Conservation (phyloP, 2,113 vertebrate genomes). For the Psammodynastes pulverulentus region DNA sequence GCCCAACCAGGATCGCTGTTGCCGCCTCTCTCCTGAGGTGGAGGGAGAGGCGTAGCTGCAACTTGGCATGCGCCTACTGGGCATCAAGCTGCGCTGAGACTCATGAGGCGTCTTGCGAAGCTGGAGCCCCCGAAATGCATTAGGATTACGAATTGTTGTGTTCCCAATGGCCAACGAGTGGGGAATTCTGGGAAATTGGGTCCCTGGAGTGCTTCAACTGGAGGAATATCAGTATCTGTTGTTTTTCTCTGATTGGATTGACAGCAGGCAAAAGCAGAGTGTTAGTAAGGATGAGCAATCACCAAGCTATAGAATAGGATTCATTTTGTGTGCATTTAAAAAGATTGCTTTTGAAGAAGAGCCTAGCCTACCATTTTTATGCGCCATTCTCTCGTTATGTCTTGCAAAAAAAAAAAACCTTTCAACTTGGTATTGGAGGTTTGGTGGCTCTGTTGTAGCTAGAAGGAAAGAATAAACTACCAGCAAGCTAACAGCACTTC, state of each 20-base stretch:
- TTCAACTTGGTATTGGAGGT: background rate
- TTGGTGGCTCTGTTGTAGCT: background rate
- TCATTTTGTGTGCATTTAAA: background rate
- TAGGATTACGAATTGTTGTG: background rate
- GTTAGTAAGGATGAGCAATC: background rate
- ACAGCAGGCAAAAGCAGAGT: background rate
- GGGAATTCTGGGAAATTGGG: background rate
- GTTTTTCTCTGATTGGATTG: background rate
- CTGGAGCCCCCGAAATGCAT: background rate
- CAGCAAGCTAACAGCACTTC: background rate
- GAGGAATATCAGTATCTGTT: background rate
- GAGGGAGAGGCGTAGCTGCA: background rate
- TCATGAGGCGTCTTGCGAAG: background rate
- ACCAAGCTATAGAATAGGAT: background rate
- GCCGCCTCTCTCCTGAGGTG: background rate
- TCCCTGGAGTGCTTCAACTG: background rate
- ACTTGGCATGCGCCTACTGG: background rate
- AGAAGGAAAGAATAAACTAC: background rate
- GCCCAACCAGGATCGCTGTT: background rate
- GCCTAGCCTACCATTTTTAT: background rate
- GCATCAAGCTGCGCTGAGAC: background rate
- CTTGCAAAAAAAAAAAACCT: background rate
- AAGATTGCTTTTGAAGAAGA: background rate
- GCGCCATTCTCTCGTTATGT: background rate
- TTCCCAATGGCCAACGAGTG: background rate